Percentiles rank a stretch among this genome's conserved stretches.
phyloP scores from a whole-genome alignment of 2,113 vertebrate genomes.

The Poeciliopsis prolifica region DNA sequence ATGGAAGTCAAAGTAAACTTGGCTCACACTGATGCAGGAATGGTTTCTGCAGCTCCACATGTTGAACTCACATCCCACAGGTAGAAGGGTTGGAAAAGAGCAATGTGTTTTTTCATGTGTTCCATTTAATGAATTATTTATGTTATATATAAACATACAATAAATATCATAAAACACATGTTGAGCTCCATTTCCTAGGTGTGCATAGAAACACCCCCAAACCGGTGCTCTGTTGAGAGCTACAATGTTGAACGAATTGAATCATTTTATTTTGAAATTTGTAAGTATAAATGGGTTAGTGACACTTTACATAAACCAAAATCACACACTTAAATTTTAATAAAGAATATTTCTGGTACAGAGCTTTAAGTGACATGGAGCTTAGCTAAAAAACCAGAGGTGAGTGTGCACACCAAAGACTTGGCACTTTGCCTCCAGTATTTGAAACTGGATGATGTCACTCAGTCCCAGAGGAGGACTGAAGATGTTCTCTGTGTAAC shows the following conservation, averaged over 20 bases:
- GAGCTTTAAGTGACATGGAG: too few relatives aligned
- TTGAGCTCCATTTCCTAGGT: neutral
- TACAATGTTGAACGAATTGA: neutral
- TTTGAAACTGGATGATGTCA: too few relatives aligned
- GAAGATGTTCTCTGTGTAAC: too few relatives aligned
- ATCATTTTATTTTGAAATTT: neutral
- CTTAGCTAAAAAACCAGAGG: too few relatives aligned
- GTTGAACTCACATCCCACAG: neutral
- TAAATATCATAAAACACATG: neutral
- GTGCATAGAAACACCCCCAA: neutral
- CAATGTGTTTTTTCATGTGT: neutral
- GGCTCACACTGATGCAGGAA: neutral
- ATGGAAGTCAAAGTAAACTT: conserved; percentile 23
- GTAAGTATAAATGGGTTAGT: neutral
- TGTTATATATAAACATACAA: too few relatives aligned
- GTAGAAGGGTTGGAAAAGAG: neutral
- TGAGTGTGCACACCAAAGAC: too few relatives aligned
- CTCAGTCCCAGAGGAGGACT: too few relatives aligned
- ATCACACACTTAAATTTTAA: too few relatives aligned
- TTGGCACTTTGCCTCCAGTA: too few relatives aligned
- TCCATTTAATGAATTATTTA: too few relatives aligned
- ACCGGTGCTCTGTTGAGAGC: neutral
- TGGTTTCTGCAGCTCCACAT: neutral
- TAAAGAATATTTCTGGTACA: too few relatives aligned
- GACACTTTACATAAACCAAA: neutral